Percentiles rank a stretch among this genome's conserved stretches.
Evolutionary conservation across 92 coral and sea anemone genomes (phyloP).

Genomic region (Phenganax subtilis): DNA sequence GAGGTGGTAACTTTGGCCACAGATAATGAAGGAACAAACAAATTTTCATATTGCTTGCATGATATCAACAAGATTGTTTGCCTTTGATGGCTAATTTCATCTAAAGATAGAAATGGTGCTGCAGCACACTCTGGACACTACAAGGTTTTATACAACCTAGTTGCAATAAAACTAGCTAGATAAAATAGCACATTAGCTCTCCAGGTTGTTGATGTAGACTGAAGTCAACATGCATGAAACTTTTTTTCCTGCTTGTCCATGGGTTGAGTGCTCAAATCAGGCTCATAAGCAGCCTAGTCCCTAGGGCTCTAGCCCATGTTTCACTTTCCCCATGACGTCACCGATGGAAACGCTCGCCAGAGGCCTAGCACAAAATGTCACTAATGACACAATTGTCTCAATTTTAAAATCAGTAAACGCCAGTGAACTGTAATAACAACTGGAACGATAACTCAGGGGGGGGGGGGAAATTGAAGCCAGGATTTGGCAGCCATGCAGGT

Average conservation of each 20-base stretch:
- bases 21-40: conserved; percentile 5
- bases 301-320: no score
- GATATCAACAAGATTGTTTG: neutral
- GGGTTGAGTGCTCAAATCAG: neutral
- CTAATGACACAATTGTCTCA: no score
- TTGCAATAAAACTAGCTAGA: conserved; percentile 11
- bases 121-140: conserved; percentile 18
- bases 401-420: no score
- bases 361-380: no score
- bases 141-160: conserved; percentile 5
- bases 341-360: no score
- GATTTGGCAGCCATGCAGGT: no score
- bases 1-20: conserved; percentile 22
- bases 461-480: no score
- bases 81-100: conserved; percentile 2
- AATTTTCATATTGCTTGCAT: neutral
- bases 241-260: neutral
- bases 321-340: no score
- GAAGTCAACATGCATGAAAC: neutral
- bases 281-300: no score
- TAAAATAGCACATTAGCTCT: conserved; percentile 15
- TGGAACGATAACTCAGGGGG: no score
- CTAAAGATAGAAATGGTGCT: conserved; percentile 10
- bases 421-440: no score
- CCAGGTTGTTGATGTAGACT: neutral